Percentiles rank a stretch among this genome's conserved stretches.
phyloP scores from a whole-genome alignment of 2,888 invertebrate species.

The Asteroscopus sphinx region DNA sequence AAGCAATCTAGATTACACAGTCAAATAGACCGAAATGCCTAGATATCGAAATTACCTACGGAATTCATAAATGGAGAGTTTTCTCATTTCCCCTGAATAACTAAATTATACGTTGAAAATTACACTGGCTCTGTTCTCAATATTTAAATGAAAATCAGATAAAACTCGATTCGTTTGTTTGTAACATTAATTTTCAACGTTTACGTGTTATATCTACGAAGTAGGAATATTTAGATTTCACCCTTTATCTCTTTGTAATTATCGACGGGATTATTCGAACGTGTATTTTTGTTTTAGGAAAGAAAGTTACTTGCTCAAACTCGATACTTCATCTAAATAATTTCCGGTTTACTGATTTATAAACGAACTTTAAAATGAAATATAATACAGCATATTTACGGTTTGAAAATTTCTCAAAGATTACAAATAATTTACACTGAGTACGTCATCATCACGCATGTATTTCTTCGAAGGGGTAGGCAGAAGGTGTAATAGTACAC shows the following conservation, averaged over 20 bases:
- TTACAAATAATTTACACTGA: too few species aligned
- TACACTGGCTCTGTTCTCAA: slow-evolving; percentile 51
- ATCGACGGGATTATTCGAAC: slow-evolving; percentile 10
- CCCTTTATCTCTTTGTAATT: slow-evolving; percentile 22
- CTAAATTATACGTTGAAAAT: slow-evolving; percentile 61
- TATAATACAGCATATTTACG: too few species aligned
- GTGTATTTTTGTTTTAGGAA: slow-evolving; percentile 23
- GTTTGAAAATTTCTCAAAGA: too few species aligned
- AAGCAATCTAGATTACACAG: slow-evolving; percentile 19
- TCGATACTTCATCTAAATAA: not conserved
- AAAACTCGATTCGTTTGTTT: slow-evolving; percentile 64
- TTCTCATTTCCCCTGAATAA: slow-evolving; percentile 58
- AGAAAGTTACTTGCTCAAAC: slow-evolving; percentile 7
- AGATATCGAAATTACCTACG: slow-evolving; percentile 29
- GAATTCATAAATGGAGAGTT: slow-evolving; percentile 48
- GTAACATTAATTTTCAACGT: slow-evolving; percentile 56
- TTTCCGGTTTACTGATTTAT: slow-evolving; percentile 8
- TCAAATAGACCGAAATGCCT: slow-evolving; percentile 30
- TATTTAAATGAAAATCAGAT: slow-evolving; percentile 67
- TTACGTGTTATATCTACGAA: slow-evolving; percentile 15
- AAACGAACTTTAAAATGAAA: slow-evolving; percentile 3
- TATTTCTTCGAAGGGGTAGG: too few species aligned
- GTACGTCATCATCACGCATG: too few species aligned
- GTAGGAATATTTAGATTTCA: slow-evolving; percentile 19
- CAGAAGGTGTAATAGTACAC: too few species aligned